phyloP scores from a whole-genome alignment of 2,113 vertebrate species.

The Cygnus buccinator region DNA sequence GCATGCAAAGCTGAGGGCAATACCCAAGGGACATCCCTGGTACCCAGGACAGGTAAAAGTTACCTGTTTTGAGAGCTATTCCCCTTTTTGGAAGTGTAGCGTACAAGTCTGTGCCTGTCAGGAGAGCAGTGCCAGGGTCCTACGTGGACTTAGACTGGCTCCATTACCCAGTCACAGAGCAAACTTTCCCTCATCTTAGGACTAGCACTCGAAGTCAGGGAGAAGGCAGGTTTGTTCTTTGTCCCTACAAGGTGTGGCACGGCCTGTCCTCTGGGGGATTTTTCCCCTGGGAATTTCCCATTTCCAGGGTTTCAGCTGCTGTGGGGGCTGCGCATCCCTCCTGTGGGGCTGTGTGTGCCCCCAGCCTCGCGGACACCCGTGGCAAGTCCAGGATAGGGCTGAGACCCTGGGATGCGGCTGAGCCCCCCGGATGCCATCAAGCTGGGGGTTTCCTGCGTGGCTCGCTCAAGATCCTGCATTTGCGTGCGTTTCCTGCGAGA shows the following conservation, averaged over 20 bases:
- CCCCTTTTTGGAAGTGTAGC: neutral
- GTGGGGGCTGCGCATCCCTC: fast-evolving
- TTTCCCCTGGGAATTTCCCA: neutral
- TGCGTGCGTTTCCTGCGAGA: constrained; percentile 30
- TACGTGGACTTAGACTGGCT: fast-evolving
- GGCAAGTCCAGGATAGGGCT: neutral
- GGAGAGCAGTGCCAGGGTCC: neutral
- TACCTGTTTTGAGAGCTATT: neutral
- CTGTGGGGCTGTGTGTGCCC: neutral
- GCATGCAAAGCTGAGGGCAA: fast-evolving
- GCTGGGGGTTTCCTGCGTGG: constrained; percentile 34
- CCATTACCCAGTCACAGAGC: neutral
- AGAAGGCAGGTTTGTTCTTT: neutral
- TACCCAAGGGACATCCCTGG: fast-evolving
- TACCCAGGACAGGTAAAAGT: neutral
- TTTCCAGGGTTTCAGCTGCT: neutral
- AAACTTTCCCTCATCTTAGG: neutral
- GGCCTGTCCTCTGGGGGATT: neutral
- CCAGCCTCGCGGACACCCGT: fast-evolving
- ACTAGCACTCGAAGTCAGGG: neutral
- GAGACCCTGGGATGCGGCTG: neutral
- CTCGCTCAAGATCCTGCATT: neutral
- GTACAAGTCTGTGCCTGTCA: neutral
- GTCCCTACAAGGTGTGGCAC: neutral
- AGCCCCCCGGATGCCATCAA: neutral